Evolutionary conservation across 2,113 vertebrate genomes (phyloP).

Genomic region (Ophthalmolycus amberensis): DNA sequence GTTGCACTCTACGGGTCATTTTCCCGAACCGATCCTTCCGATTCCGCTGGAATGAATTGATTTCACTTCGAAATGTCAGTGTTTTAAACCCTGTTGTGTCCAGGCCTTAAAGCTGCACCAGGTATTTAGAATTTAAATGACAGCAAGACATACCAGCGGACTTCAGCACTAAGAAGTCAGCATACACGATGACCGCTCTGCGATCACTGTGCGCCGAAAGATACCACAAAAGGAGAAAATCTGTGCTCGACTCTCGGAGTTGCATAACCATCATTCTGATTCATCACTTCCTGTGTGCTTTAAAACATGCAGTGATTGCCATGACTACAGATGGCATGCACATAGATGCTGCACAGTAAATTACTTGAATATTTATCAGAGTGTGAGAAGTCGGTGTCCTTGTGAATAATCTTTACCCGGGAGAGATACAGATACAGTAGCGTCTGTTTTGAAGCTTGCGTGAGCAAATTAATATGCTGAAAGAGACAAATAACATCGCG

Average conservation of each 20-base stretch:
- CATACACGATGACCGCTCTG: neutral
- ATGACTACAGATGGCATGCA: conserved; percentile 67
- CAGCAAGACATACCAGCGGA: neutral
- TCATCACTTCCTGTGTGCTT: conserved; percentile 59
- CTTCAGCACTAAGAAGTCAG: neutral
- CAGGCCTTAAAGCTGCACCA: neutral
- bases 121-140: neutral
- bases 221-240: conserved; percentile 27
- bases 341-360: conserved; percentile 50
- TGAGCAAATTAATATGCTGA: neutral
- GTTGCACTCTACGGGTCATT: neutral
- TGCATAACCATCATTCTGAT: conserved; percentile 59
- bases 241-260: conserved; percentile 31
- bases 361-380: conserved; percentile 55
- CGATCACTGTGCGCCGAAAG: conserved; percentile 11
- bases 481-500: neutral
- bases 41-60: neutral
- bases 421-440: conserved; percentile 15
- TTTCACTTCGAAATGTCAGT: neutral
- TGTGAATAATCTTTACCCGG: conserved; percentile 24
- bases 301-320: conserved; percentile 62
- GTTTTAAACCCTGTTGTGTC: neutral
- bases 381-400: conserved; percentile 33
- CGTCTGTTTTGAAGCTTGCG: neutral
- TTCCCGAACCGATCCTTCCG: neutral